Evolutionary conservation across 1,140 invertebrate species (phyloP), one percentile per base, ranked within the genome.

Genomic region (Cydia splendana): DNA sequence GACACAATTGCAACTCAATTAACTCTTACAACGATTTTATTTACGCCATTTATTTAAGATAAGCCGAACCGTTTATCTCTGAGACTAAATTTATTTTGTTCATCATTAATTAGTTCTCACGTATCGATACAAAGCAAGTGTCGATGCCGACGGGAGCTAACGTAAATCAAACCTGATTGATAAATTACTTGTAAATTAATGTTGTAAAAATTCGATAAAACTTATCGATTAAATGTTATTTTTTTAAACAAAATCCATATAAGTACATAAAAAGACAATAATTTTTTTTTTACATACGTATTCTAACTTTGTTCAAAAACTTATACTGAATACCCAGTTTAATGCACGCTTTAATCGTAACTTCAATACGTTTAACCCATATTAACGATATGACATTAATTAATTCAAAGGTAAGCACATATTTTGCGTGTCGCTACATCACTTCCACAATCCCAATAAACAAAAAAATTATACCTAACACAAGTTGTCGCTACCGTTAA

Each of bases 71-170:
- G 75, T 81, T 78, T 76, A 78, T 77, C 76, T 75, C 57, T 42
- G 18, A 13, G 13, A 53, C 51, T 73, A 45, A 30, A 77, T 57
- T 75, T 65, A 38, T 75, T 71, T 57, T 48, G 76, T 77, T 69
- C 69, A 73, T 77, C 75, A 76, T 77, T 77, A 77, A 77, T 77
- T 77, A 57, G 76, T 77, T 77, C 76, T 77, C 76, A 73, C 76
- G 76, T 76, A 65, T 62, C 74, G 75, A 30, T 62, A 65, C 38
- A 69, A 76, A 76, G 15, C 38, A 76, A 69, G 57, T 69, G 62
- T 51, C 15, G 75, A 69, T 65, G 45, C 75, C 75, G 75, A 45
- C 62, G 65, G 42, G 75, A 71, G 67, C 67, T 71, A 71, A 65
- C 75, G 65, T 69, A 76, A 76, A 45, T 76, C 75, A 67, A 38